Conservation (phyloP, 2,113 vertebrate genomes). For the Aythya baeri region DNA sequence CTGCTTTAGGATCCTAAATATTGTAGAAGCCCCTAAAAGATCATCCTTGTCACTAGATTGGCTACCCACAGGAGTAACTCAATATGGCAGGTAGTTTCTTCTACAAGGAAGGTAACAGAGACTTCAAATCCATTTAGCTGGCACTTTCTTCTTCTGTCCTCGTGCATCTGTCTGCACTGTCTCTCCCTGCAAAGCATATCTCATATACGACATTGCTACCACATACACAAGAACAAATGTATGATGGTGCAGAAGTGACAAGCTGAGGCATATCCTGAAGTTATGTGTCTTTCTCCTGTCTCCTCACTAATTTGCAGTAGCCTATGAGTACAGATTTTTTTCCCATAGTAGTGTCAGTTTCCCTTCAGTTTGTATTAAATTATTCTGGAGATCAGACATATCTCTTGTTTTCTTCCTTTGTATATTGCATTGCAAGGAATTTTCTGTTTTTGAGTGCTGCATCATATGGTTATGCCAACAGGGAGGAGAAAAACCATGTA, state of each 20-base stretch:
- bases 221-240: not conserved
- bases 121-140: not conserved
- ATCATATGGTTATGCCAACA: not conserved
- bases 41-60: not conserved
- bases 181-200: not conserved
- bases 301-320: not conserved
- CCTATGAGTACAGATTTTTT: not conserved
- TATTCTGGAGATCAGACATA: not conserved
- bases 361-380: not conserved
- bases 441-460: not conserved
- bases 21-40: not conserved
- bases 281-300: not conserved
- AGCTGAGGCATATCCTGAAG: not conserved
- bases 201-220: not conserved
- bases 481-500: not conserved
- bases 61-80: not conserved
- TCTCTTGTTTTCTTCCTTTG: not conserved
- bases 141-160: not conserved
- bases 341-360: not conserved
- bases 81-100: not conserved
- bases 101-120: not conserved
- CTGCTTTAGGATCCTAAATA: slow-evolving; percentile 46
- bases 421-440: not conserved
- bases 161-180: not conserved
- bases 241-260: not conserved